Evolutionary conservation across 2,797 vertebrate species (phyloP), one percentile per base, ranked within the genome.

Genomic region (Sternarchorhynchus goeldii): DNA sequence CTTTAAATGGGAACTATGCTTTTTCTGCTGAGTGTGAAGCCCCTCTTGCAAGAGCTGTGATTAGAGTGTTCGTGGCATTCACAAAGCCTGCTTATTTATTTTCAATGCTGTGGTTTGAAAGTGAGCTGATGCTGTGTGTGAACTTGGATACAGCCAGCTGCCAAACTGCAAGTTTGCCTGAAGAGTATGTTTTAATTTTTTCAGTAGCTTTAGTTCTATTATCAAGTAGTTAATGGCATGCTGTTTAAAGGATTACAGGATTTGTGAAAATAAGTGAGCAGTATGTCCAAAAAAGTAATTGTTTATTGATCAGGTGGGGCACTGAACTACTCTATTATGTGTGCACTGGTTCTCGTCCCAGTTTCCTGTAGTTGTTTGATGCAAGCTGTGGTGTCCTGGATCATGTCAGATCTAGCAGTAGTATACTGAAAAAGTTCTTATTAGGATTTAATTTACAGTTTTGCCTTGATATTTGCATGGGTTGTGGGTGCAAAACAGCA

Each of bases 21-120:
- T 77, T 77, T 66, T 53, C 83, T 84, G 82, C 76, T 85, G 80
- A 73, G 75, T 77, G 79, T 78, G 75, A 86, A 83, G 75, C 75
- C 67, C 57, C n/a, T 68, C 10, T 34, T 65, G 75, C 65, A 59
- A 45, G 73, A 31, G 77, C 58, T 73, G 81, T 82, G 74, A 80
- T 82, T 77, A 82, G 57, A 29, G 56, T 75, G 59, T 69, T 79
- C 68, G 29, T 57, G 77, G 78, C 56, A 56, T 80, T 73, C 72
- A 83, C 65, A 83, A 84, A 78, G 81, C 75, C 39, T 64, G 18
- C 77, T 84, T 83, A 78, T 83, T 83, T 79, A 75, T 75, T 81
- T 76, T 66, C 64, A 75, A 73, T 36, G 21, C 62, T 64, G 64
- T 32, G 45, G 25, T 66, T 75, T 56, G 60, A 80, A 74, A 72